Base-by-base conservation (phyloP, 2,797 vertebrate genomes). In the Cephalopachus bancanus region DNA sequence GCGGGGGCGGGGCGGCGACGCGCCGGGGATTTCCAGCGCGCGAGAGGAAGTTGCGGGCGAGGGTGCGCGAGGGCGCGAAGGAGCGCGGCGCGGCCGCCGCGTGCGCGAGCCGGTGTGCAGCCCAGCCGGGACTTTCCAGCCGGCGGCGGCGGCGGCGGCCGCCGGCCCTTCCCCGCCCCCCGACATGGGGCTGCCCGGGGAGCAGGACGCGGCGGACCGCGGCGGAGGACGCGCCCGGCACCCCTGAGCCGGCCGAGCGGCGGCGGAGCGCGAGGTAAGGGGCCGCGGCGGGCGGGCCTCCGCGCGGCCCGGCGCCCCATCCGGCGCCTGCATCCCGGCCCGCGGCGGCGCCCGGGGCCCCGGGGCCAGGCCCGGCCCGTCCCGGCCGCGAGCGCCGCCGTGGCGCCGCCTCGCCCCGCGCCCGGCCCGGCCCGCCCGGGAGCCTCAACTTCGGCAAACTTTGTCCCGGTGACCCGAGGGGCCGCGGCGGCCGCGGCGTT, bases 41-140 rank as follows among this genome's bases (percentile, higher is more conserved):
- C 93, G 74, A 89, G 97, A 98, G 97, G 97, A 97, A 97, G 97
- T 96, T 78, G 97, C 95, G 96, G 83, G 83, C 83, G 83, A 28
- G 53, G 37, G 57, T 30, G 89, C 55, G 95, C 93, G 96, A 96
- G 97, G 84, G 84, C 69, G 84, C 96, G 96, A 86, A 80, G 57
- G 87, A 87, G 96, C 97, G 94, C 96, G 95, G 97, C 96, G 97
- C 94, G 96, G 97, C 93, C 97, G 97, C 97, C 95, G 97, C 95
- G 96, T 97, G 97, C 96, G 97, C 96, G 97, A 97, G 96, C 96
- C 96, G 98, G 98, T 97, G 98, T 97, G 98, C 98, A 98, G 96
- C 98, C 96, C 98, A 96, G 97, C 97, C 97, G 98, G 98, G 98
- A 98, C 98, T 98, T 98, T 98, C 98, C 98, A 98, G 98, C 96